Evolutionary conservation across 2,797 vertebrate genomes (phyloP), one percentile per base, ranked within the genome.

Genomic region (Hemibagrus guttatus): DNA sequence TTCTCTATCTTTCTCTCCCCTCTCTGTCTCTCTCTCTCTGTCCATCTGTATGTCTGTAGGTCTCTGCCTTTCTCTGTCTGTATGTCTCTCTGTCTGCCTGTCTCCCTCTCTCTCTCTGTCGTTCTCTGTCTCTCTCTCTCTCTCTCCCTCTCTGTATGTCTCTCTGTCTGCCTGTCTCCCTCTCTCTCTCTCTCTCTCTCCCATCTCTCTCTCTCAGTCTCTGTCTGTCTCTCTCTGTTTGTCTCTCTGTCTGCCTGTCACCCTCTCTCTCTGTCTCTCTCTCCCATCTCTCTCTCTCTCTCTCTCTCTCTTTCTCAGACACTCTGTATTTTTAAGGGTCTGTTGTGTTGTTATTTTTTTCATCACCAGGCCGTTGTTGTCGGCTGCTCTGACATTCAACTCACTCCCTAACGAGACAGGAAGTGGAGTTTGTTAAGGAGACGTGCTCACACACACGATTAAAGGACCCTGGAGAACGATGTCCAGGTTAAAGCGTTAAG

Each of bases 311-410:
- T 52, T 6, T 75, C 71, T 54, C 7, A 75, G 49, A 56, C 54
- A 59, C 11, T 58, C 7, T 16, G 13, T 28, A 21, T 31, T 31
- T 72, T 76, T 76, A 76, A 76, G 52, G 49, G 74, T 76, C 7
- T 56, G 52, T 76, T 56, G 3, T 26, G 12, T 72, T 11, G 31
- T 6, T 79, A 19, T 58, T 26, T 35, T 35, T 56, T 4, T 8
- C 4, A 31, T 72, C 31, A 86, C 89, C 89, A 92, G 93, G 93
- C 91, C 85, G 84, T 91, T 86, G 85, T 91, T 86, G 89, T 89
- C 83, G 89, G 81, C 92, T 85, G 84, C 89, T 92, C 91, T 89
- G 85, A 85, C 87, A 14, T 11, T 28, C 13, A 3, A 54, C 72
- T 75, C 16, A 14, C 92, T 90, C n/a, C 64, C 28, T 91, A 87